Evolutionary conservation across 2,113 vertebrate species (phyloP).

Genomic region (Dromas ardeola): DNA sequence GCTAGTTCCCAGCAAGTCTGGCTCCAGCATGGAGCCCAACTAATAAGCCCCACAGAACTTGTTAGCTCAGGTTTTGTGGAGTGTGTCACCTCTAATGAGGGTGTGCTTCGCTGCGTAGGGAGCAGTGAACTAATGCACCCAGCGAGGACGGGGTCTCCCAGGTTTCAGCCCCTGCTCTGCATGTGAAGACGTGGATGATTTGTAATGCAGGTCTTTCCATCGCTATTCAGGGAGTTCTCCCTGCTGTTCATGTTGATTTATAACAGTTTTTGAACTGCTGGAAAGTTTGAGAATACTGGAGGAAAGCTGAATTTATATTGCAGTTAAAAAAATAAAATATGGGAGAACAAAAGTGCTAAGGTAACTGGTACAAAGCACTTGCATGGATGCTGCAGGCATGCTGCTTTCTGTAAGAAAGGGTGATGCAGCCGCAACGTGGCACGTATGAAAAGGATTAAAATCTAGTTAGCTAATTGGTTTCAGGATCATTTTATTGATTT

Average conservation of each 20-base stretch:
- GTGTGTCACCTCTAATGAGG: background rate
- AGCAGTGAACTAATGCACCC: background rate
- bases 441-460: background rate
- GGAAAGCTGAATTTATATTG: background rate
- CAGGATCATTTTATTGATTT: background rate
- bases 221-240: background rate
- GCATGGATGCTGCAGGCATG: fast-evolving
- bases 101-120: background rate
- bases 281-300: background rate
- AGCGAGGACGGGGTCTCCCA: background rate
- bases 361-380: background rate
- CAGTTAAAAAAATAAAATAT: background rate
- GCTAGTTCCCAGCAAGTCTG: background rate
- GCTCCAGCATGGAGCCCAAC: background rate
- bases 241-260: background rate
- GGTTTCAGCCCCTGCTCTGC: background rate
- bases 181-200: background rate
- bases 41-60: background rate
- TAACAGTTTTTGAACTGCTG: background rate
- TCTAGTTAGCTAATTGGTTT: background rate
- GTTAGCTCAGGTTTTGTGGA: background rate
- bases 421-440: background rate
- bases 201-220: background rate
- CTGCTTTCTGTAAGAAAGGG: background rate
- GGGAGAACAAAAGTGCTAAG: background rate